These are phyloP conservation scores for Kryptolebias ocellatus DNA, from an alignment of 2,797 vertebrate species.

Conservation along the genomic window DNA sequence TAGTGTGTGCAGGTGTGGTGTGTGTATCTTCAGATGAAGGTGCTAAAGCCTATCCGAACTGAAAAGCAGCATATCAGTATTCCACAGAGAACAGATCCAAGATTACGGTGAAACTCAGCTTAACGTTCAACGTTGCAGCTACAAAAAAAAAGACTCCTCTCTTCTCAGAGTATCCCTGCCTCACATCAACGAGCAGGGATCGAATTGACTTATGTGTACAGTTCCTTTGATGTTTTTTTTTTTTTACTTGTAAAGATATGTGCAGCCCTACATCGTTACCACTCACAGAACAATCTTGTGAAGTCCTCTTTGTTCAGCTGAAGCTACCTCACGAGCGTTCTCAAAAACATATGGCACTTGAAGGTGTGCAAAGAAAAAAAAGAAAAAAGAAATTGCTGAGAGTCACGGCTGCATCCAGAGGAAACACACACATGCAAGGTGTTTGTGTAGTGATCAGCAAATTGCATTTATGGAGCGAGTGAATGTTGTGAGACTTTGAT, in stretches of 20 bases:
- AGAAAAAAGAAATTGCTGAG: constrained; percentile 63
- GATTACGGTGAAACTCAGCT: constrained; percentile 58
- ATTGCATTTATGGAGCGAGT: constrained; percentile 83
- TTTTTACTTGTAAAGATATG: constrained; percentile 42
- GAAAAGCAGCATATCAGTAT: constrained; percentile 57
- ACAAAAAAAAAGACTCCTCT: constrained; percentile 39
- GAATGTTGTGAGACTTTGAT: constrained; percentile 81
- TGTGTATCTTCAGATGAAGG: constrained; percentile 21
- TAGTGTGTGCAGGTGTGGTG: constrained; percentile 43
- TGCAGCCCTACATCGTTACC: constrained; percentile 20
- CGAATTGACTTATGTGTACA: constrained; percentile 38
- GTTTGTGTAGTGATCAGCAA: constrained; percentile 91
- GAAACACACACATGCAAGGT: constrained; percentile 73
- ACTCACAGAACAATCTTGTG: constrained; percentile 31
- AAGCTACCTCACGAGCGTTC: constrained; percentile 25
- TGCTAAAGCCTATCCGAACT: constrained; percentile 25
- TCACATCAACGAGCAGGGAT: constrained; percentile 30
- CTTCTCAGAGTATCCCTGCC: constrained; percentile 36
- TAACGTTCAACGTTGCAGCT: constrained; percentile 45
- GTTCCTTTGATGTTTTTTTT: constrained; percentile 61
- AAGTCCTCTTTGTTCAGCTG: constrained; percentile 49
- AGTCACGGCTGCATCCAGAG: constrained; percentile 62
- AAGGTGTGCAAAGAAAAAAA: constrained; percentile 31
- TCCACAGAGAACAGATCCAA: constrained; percentile 46
- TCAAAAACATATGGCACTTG: constrained; percentile 46